These are phyloP conservation scores for Chrysolophus pictus DNA, from an alignment of 2,797 vertebrate genomes.

Conservation along the genomic window DNA sequence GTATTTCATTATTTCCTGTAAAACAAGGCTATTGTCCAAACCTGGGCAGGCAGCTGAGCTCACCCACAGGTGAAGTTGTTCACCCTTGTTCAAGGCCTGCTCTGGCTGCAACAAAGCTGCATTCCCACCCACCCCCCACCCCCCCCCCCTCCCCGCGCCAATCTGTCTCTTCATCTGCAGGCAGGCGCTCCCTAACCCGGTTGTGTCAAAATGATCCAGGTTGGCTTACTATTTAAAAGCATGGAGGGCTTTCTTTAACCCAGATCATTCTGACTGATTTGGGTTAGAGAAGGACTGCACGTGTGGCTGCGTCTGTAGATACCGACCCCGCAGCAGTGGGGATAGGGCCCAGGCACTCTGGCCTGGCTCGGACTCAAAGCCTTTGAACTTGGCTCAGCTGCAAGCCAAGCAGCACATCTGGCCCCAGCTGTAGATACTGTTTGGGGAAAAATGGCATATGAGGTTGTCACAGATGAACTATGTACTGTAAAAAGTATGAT, in stretches of 20 bases:
- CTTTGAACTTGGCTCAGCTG: constrained; percentile 19
- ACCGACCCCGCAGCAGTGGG: not conserved
- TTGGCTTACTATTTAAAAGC: constrained; percentile 69
- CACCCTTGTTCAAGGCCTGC: not conserved
- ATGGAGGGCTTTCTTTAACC: constrained; percentile 49
- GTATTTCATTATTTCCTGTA: not conserved
- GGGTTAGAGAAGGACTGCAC: constrained; percentile 38
- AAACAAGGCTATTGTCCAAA: not conserved
- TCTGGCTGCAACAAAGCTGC: not conserved
- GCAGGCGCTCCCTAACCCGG: constrained; percentile 8
- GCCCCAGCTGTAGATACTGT: constrained; percentile 23
- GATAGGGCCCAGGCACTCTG: not conserved
- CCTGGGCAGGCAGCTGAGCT: not conserved
- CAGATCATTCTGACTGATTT: constrained; percentile 65
- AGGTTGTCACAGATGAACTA: constrained; percentile 20
- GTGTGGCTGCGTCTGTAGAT: not conserved
- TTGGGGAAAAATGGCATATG: not conserved
- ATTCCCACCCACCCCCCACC: not conserved
- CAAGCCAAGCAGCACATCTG: constrained; percentile 42
- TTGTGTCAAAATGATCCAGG: constrained; percentile 71
- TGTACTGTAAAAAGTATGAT: not conserved
- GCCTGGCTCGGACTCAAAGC: not conserved
- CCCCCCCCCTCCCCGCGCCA: not conserved
- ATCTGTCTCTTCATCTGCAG: not conserved
- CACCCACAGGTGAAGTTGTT: not conserved